A percentile compares a stretch with the other conserved stretches of the same genome.
Evolutionary conservation across 1,140 invertebrate genomes (phyloP).

Genomic region (Zelostemma sp.): DNA sequence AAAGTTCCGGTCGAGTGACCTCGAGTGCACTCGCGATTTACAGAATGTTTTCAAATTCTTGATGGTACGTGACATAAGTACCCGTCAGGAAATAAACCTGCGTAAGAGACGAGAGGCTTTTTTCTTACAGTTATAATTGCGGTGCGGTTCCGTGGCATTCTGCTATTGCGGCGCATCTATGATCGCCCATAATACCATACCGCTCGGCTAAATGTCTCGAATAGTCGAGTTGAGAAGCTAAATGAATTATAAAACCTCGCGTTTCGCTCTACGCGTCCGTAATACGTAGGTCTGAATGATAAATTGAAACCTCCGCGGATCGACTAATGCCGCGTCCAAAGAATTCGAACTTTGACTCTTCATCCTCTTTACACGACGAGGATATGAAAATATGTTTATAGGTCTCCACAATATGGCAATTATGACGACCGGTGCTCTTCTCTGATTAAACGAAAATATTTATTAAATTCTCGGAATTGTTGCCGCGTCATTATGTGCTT

Average conservation of each 20-base stretch:
- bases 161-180: not conserved
- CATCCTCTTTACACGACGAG: not conserved
- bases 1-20: no score
- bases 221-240: not conserved
- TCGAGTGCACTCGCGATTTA: no score
- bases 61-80: no score
- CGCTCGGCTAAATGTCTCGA: not conserved
- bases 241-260: slow-evolving; percentile 3
- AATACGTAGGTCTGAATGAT: not conserved
- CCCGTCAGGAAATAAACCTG: not conserved
- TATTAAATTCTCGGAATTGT: not conserved
- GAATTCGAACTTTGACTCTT: not conserved
- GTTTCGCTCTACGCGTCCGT: not conserved
- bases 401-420: not conserved
- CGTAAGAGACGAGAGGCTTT: not conserved
- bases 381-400: not conserved
- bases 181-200: not conserved
- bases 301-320: not conserved
- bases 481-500: not conserved
- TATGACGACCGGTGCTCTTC: not conserved
- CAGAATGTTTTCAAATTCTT: no score
- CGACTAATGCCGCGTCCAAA: not conserved
- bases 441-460: not conserved
- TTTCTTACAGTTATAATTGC: slow-evolving; percentile 6
- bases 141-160: not conserved